Conservation (phyloP, 2,797 vertebrate species). For the Oreonectes daqikongensis region DNA sequence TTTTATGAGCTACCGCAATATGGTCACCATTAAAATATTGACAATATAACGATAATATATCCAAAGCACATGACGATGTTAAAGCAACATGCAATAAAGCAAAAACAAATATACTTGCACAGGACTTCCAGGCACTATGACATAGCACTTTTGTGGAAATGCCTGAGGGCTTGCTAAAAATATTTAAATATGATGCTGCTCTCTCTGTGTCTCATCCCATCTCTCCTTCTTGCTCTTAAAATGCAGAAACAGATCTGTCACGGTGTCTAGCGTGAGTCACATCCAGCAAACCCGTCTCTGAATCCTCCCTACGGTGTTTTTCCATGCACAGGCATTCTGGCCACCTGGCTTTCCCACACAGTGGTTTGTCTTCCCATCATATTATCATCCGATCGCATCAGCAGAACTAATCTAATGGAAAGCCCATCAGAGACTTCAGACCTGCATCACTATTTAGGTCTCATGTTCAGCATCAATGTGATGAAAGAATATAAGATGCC, state of each 20-base stretch:
- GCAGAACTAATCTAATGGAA: constrained; percentile 24
- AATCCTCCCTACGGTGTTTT: constrained; percentile 7
- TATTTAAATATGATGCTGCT: constrained; percentile 39
- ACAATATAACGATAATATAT: too few species aligned
- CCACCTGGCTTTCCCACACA: constrained; percentile 41
- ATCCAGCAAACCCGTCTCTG: constrained; percentile 17
- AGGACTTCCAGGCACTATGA: constrained; percentile 39
- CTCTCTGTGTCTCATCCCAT: background rate
- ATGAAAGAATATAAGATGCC: background rate
- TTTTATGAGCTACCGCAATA: too few species aligned
- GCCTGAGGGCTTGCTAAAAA: constrained; percentile 59
- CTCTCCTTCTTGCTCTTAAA: constrained; percentile 45
- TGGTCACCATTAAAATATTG: too few species aligned
- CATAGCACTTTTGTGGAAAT: constrained; percentile 63
- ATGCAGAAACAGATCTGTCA: constrained; percentile 52
- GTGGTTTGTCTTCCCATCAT: constrained; percentile 48
- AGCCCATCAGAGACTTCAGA: constrained; percentile 10
- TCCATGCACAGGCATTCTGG: constrained; percentile 20
- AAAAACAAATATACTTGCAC: background rate
- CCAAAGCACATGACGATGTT: too few species aligned
- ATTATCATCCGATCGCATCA: constrained; percentile 21
- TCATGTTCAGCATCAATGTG: background rate
- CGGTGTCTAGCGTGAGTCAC: constrained; percentile 17
- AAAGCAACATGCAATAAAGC: too few species aligned
- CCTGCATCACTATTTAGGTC: background rate